Evolutionary conservation across 2,113 vertebrate genomes (phyloP).

Genomic region (Lasiurus cinereus): DNA sequence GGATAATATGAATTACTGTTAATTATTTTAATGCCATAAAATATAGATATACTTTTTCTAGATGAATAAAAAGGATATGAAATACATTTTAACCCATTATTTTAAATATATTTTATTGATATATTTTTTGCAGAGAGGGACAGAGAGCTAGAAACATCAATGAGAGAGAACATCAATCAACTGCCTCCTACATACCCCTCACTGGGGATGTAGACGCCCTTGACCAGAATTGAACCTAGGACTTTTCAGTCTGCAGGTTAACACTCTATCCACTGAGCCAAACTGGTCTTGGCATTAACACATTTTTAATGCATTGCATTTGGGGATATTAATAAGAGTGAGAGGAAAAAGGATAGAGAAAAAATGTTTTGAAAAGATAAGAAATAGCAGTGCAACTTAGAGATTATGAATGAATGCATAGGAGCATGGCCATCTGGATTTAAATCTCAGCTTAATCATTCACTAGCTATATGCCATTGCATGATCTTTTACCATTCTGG

Average conservation of each 20-base stretch:
- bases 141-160: too few species aligned
- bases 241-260: too few species aligned
- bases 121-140: too few species aligned
- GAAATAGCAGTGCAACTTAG: neutral
- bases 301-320: neutral
- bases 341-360: neutral
- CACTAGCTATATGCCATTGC: neutral
- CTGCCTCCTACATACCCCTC: too few species aligned
- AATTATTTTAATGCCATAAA: conserved; percentile 2
- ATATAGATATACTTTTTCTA: neutral
- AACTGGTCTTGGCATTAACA: too few species aligned
- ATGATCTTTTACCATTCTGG: neutral
- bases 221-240: too few species aligned
- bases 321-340: neutral
- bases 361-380: neutral
- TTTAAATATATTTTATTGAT: too few species aligned
- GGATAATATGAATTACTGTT: neutral
- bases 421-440: neutral
- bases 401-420: neutral
- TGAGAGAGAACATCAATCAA: too few species aligned
- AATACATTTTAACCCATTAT: neutral
- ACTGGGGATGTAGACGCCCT: too few species aligned
- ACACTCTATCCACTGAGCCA: too few species aligned
- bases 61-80: neutral
- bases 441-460: neutral